phyloP scores from a whole-genome alignment of 2,888 invertebrate genomes.

The Leptopterna dolabrata region DNA sequence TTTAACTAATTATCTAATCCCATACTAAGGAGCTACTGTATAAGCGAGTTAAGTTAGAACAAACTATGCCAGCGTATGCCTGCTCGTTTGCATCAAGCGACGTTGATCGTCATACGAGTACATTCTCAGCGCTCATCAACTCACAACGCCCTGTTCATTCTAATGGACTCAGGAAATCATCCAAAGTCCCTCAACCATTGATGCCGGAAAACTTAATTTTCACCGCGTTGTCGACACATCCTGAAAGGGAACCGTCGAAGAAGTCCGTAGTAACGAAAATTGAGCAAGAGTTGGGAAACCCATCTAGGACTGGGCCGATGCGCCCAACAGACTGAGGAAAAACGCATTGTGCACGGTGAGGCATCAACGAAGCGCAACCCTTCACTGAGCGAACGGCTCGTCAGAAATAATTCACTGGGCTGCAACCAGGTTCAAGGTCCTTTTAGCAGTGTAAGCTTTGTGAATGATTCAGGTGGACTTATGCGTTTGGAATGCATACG shows the following conservation, averaged over 20 bases:
- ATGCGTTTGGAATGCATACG: neutral
- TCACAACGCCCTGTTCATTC: neutral
- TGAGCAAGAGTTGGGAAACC: neutral
- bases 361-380: neutral
- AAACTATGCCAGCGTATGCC: too few relatives aligned
- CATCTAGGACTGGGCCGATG: neutral
- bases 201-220: slow-evolving; percentile 17
- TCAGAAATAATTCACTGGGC: neutral
- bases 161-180: neutral
- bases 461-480: neutral
- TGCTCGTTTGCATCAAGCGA: too few relatives aligned
- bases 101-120: neutral
- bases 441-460: neutral
- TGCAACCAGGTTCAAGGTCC: slow-evolving; percentile 9
- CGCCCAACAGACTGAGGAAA: neutral
- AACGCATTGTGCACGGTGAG: neutral
- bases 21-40: too few relatives aligned
- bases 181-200: neutral
- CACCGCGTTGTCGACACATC: slow-evolving; percentile 7
- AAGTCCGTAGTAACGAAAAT: neutral
- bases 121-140: neutral
- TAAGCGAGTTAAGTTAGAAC: too few relatives aligned
- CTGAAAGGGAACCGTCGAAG: neutral
- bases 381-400: neutral
- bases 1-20: too few relatives aligned